phyloP scores from a whole-genome alignment of 2,888 invertebrate genomes.

The Himalopsyche kuldschensis region DNA sequence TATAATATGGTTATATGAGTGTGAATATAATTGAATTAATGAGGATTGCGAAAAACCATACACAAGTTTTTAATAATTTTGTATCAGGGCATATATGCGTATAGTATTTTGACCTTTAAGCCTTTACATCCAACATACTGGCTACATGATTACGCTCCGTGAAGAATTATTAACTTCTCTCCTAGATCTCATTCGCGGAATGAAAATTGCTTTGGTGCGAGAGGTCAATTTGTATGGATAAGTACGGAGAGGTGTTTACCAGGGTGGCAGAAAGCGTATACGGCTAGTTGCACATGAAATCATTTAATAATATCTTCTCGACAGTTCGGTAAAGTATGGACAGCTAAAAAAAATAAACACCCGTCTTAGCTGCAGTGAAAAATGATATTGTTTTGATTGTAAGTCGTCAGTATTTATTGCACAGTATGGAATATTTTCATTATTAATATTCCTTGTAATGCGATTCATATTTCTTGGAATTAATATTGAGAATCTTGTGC shows the following conservation, averaged over 20 bases:
- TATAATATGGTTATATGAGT: too few relatives aligned
- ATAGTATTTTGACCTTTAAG: not conserved
- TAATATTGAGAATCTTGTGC: too few relatives aligned
- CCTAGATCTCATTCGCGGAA: conserved; percentile 2
- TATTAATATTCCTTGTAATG: not conserved
- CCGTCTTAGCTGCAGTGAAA: not conserved
- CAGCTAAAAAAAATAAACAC: not conserved
- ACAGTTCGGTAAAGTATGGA: not conserved
- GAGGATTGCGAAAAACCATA: not conserved
- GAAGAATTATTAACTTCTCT: conserved; percentile 2
- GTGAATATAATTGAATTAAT: not conserved
- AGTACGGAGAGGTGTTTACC: not conserved
- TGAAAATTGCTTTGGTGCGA: not conserved
- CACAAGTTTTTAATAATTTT: not conserved
- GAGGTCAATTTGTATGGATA: conserved; percentile 2
- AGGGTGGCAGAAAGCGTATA: not conserved
- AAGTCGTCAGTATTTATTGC: not conserved
- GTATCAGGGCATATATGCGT: not conserved
- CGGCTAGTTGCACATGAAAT: not conserved
- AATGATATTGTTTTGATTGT: not conserved
- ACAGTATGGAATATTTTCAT: not conserved
- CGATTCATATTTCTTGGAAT: too few relatives aligned
- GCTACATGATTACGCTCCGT: not conserved
- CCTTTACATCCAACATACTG: not conserved
- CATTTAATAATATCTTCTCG: not conserved